These are phyloP conservation scores for Xiphias gladius DNA, from an alignment of 2,113 vertebrate species.

Conservation along the genomic window DNA sequence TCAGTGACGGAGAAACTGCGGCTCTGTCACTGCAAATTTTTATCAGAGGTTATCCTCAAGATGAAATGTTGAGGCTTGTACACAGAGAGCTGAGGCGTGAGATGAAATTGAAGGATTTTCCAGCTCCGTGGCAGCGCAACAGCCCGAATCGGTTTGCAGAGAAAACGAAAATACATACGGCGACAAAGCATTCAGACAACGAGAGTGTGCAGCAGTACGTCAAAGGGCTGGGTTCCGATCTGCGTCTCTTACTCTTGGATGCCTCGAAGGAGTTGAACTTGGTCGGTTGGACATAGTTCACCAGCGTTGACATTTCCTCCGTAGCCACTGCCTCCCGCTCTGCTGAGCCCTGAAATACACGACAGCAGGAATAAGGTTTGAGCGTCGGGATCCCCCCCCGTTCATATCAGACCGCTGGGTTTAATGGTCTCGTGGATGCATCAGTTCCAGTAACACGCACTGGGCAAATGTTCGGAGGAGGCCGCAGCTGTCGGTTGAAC, in stretches of 20 bases:
- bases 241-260: conserved; percentile 89
- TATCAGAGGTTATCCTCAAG: not conserved
- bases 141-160: not conserved
- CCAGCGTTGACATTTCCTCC: conserved; percentile 98
- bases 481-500: not conserved
- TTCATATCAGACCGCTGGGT: not conserved
- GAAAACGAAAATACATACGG: not conserved
- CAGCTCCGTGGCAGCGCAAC: not conserved
- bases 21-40: not conserved
- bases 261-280: conserved; percentile 97
- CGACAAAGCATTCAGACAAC: no score
- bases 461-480: not conserved
- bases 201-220: not conserved
- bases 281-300: conserved; percentile 97
- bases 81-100: not conserved
- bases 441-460: not conserved
- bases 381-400: not conserved
- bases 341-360: conserved; percentile 88
- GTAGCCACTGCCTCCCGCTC: conserved; percentile 96
- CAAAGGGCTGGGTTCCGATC: not conserved
- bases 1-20: not conserved
- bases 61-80: not conserved
- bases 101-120: not conserved
- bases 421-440: not conserved
- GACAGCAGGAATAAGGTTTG: not conserved